Base-by-base conservation (phyloP, 2,797 vertebrate genomes). In the Tapera naevia region DNA sequence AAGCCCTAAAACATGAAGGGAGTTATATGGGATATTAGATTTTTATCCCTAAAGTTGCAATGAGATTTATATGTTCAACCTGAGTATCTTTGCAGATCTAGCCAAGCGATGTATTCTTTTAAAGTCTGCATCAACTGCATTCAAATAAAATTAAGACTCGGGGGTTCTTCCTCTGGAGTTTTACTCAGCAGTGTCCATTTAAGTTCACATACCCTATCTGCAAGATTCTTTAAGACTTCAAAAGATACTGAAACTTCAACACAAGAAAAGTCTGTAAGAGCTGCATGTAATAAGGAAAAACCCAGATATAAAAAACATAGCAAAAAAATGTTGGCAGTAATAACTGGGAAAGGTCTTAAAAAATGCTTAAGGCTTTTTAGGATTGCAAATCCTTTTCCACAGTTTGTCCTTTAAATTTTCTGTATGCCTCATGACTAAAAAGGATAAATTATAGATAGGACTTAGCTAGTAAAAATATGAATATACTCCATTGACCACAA, bases 381-480 rank as follows among this genome's bases (percentile, higher is more conserved):
- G 46, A 88, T 33, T 0, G 0, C 41, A 78, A 86, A 39, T 71
- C 9, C 17, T 82, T 72, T 91, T 66, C 71, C 43, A 82, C n/a
- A 65, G 39, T 70, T 92, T 74, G 39, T 80, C 71, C 67, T 88
- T 80, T 74, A 94, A 54, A 80, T 91, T 71, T 89, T 56, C 57
- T 89, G 28, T 39, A 66, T 76, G 46, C 11, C 58, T 89, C 64
- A 33, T n/a, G 6, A 66, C n/a, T 78, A 32, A 71, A 73, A 91
- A 66, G 6, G n/a, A 32, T 56, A 64, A 54, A 60, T 54, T 56
- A 30, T 17, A 86, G n/a, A 23, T 27, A 88, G 7, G 13, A 70
- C 9, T 62, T 66, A 62, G 30, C 28, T 87, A 85, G 32, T 19
- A 78, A 60, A 62, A 85, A 39, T 64, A 53, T 13, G 39, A 70